Percentiles rank a stretch among this genome's conserved stretches.
Conservation (phyloP, 2,888 invertebrate species). For the Andricus curvator region DNA sequence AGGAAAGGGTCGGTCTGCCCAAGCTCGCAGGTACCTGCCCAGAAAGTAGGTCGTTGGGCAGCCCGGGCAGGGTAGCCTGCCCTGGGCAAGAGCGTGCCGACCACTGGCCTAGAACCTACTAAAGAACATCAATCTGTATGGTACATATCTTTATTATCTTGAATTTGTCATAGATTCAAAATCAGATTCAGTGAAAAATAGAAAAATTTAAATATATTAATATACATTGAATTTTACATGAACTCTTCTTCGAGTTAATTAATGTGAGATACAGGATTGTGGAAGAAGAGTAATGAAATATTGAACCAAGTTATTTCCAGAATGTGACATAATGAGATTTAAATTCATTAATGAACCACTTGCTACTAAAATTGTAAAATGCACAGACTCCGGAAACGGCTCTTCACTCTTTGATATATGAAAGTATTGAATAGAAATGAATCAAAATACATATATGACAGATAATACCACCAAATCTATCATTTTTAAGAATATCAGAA, state of each 20-base stretch:
- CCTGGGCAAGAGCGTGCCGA: no score
- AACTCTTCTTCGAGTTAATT: background rate
- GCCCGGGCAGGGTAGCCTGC: no score
- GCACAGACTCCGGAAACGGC: conserved; percentile 1
- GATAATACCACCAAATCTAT: no score
- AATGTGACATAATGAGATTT: conserved; percentile 7
- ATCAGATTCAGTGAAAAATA: conserved; percentile 11
- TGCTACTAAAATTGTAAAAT: conserved; percentile 14
- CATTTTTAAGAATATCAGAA: no score
- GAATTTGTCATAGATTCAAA: background rate
- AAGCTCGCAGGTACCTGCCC: no score
- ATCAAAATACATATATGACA: no score
- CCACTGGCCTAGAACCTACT: no score
- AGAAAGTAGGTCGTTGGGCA: no score
- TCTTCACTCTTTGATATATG: background rate
- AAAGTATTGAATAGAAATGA: background rate
- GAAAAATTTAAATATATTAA: conserved; percentile 15
- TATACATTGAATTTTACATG: background rate
- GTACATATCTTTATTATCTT: background rate
- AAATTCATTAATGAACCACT: background rate
- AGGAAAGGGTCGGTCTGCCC: no score
- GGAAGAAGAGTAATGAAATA: background rate
- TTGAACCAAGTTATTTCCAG: conserved; percentile 6
- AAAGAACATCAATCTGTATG: background rate
- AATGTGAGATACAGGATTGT: background rate